Evolutionary conservation across 2,888 invertebrate species (phyloP).

Genomic region (Orthonevra nobilis): DNA sequence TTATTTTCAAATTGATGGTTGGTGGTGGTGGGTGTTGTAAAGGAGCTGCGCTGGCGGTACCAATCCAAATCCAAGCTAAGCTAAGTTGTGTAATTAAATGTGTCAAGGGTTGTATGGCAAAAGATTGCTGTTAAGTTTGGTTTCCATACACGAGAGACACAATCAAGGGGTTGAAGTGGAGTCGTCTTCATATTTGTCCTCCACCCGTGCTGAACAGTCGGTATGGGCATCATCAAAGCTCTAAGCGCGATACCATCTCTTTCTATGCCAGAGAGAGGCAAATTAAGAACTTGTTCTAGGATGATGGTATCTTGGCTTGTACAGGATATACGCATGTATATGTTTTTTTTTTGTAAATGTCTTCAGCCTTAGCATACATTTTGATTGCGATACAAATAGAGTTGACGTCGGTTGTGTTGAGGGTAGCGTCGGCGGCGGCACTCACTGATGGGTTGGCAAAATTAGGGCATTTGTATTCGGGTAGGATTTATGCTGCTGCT

Average conservation of each 20-base stretch:
- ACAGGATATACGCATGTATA: conserved; percentile 19
- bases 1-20: conserved; percentile 74
- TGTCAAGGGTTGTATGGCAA: conserved; percentile 73
- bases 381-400: conserved; percentile 68
- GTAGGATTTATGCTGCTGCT: conserved; percentile 67
- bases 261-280: conserved; percentile 27
- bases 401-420: conserved; percentile 35
- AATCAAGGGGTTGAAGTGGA: conserved; percentile 26
- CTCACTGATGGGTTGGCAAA: conserved; percentile 27
- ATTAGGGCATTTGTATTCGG: conserved; percentile 70
- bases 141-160: conserved; percentile 27
- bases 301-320: conserved; percentile 58
- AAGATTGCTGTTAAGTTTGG: conserved; percentile 68
- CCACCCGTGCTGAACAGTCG: neutral
- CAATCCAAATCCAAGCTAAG: conserved; percentile 62
- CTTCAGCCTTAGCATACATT: conserved; percentile 26
- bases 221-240: conserved; percentile 54
- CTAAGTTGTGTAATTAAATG: conserved; percentile 75
- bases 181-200: conserved; percentile 22
- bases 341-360: conserved; percentile 28
- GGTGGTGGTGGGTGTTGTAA: neutral
- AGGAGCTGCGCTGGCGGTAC: neutral
- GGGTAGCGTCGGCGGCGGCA: neutral
- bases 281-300: conserved; percentile 68
- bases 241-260: conserved; percentile 48